Conservation (phyloP, 1,140 invertebrate genomes). For the Micrasema minimum region DNA sequence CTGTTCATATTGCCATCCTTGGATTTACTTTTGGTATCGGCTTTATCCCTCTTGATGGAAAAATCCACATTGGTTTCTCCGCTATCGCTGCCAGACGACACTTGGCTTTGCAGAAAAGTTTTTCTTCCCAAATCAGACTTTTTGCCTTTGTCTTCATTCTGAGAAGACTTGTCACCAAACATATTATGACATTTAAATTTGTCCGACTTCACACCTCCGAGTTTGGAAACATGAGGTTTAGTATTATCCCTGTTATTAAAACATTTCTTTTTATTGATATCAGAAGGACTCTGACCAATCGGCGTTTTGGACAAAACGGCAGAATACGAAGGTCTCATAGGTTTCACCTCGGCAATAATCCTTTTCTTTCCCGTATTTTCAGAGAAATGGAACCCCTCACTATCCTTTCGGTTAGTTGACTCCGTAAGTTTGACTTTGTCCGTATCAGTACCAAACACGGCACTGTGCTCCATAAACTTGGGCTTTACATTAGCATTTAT, state of each 20-base stretch:
- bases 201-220: constrained; percentile 56
- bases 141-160: constrained; percentile 59
- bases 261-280: constrained; percentile 59
- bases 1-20: constrained; percentile 65
- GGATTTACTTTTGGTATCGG: constrained; percentile 64
- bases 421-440: constrained; percentile 30
- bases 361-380: constrained; percentile 71
- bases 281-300: constrained; percentile 55
- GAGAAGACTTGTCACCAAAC: constrained; percentile 56
- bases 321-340: constrained; percentile 85
- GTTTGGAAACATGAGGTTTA: constrained; percentile 61
- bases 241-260: constrained; percentile 62
- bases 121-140: constrained; percentile 52
- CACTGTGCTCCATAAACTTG: constrained; percentile 55
- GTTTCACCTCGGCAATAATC: constrained; percentile 85
- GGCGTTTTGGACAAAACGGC: constrained; percentile 81
- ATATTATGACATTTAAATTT: constrained; percentile 57
- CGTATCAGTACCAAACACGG: constrained; percentile 48
- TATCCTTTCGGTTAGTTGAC: constrained; percentile 51
- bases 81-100: constrained; percentile 66
- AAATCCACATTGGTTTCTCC: constrained; percentile 62
- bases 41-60: constrained; percentile 60
- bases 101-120: constrained; percentile 37
- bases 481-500: constrained; percentile 17
- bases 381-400: constrained; percentile 52